phyloP scores from a whole-genome alignment of 2,888 invertebrate genomes.

The Acrobasis repandana region DNA sequence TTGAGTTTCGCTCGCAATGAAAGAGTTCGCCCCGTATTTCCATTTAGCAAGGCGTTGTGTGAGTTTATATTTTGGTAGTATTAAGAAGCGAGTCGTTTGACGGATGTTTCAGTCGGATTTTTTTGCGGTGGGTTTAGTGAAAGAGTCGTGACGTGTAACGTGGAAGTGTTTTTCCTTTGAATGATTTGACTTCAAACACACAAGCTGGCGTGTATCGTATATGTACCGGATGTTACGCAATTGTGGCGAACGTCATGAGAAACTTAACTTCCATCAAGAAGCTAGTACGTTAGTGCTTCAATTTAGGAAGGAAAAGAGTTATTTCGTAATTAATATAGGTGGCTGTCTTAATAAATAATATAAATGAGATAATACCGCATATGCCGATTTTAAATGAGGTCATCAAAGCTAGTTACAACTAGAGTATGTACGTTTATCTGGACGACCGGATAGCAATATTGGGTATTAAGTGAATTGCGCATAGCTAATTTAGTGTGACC shows the following conservation, averaged over 20 bases:
- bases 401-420: neutral
- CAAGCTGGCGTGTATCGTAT: neutral
- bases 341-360: no score
- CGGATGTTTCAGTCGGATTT: conserved; percentile 66
- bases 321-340: neutral
- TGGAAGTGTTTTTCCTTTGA: conserved; percentile 45
- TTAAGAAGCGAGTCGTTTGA: conserved; percentile 69
- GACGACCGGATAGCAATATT: conserved; percentile 38
- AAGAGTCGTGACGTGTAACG: conserved; percentile 47
- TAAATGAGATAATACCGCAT: no score
- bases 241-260: conserved; percentile 32
- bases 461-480: conserved; percentile 58
- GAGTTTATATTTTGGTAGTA: conserved; percentile 68
- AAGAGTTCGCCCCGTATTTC: conserved; percentile 49
- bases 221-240: conserved; percentile 26
- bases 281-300: conserved; percentile 28
- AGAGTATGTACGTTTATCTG: neutral
- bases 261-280: conserved; percentile 48
- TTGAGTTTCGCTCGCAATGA: conserved; percentile 41
- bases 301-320: neutral
- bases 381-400: neutral
- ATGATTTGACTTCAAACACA: conserved; percentile 29
- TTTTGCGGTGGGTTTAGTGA: conserved; percentile 57
- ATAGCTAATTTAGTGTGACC: conserved; percentile 69
- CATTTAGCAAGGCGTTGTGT: conserved; percentile 64